These are phyloP conservation scores for Heliconius ismenius DNA, from an alignment of 2,888 invertebrate genomes.

Conservation along the genomic window DNA sequence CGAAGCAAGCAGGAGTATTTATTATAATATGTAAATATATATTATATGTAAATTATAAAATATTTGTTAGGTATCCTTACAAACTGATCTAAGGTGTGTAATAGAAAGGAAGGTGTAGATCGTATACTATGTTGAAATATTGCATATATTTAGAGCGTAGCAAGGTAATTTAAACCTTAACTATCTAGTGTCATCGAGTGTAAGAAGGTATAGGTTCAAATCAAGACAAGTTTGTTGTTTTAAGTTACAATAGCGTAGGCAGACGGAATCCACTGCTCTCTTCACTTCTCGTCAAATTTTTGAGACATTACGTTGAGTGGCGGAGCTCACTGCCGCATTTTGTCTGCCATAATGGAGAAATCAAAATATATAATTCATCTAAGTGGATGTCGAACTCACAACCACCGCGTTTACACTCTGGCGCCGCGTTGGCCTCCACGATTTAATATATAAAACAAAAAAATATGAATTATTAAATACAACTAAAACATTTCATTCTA, in stretches of 20 bases:
- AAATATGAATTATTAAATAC: no score
- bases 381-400: no score
- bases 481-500: neutral
- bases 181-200: neutral
- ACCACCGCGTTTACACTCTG: no score
- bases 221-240: neutral
- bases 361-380: neutral
- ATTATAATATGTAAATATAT: no score
- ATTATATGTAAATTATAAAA: neutral
- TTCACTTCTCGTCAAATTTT: no score
- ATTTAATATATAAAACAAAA: no score
- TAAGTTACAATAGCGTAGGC: no score
- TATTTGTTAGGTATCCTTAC: neutral
- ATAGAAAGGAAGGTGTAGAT: slow-evolving; percentile 11
- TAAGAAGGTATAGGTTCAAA: neutral
- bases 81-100: slow-evolving; percentile 7
- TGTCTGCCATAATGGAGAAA: neutral
- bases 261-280: no score
- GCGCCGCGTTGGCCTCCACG: no score
- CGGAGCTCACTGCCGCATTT: neutral
- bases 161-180: neutral
- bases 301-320: no score
- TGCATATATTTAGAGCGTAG: neutral
- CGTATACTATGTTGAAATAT: neutral
- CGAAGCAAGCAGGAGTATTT: neutral